phyloP scores from a whole-genome alignment of 2,888 invertebrate genomes.

The Linnaemya vulpina region DNA sequence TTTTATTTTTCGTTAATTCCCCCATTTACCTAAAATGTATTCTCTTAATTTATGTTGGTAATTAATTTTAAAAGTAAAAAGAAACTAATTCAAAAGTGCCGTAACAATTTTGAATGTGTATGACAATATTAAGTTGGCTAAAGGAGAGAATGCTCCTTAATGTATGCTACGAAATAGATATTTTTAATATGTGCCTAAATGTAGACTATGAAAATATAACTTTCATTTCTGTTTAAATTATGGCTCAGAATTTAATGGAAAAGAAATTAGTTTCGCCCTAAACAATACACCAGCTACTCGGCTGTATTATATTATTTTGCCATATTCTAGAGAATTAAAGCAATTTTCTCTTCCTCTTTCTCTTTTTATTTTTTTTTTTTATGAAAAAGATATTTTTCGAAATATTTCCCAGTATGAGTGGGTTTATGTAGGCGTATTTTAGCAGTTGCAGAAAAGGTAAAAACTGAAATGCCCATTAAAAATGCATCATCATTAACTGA shows the following conservation, averaged over 20 bases:
- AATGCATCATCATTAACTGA: conserved; percentile 69
- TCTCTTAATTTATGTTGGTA: neutral
- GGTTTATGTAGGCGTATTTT: neutral
- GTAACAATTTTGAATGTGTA: neutral
- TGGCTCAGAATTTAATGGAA: neutral
- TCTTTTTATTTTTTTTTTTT: neutral
- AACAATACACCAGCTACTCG: conserved; percentile 2
- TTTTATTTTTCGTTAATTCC: too few relatives aligned
- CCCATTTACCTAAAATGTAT: neutral
- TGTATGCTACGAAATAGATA: neutral
- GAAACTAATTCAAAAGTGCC: neutral
- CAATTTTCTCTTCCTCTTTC: neutral
- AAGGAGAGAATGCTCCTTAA: neutral
- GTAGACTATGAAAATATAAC: conserved; percentile 26
- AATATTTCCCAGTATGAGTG: too few relatives aligned
- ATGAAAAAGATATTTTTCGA: conserved; percentile 22
- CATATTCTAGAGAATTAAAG: neutral
- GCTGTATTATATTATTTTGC: neutral
- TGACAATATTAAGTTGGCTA: neutral
- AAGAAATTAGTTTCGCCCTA: conserved; percentile 14
- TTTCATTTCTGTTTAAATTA: conserved; percentile 32
- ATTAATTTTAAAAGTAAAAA: neutral
- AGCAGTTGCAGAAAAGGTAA: conserved; percentile 18
- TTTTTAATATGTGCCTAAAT: conserved; percentile 18
- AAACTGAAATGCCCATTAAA: conserved; percentile 59